Conservation (phyloP, 2,888 invertebrate species). For the Drosophila aldrichi region DNA sequence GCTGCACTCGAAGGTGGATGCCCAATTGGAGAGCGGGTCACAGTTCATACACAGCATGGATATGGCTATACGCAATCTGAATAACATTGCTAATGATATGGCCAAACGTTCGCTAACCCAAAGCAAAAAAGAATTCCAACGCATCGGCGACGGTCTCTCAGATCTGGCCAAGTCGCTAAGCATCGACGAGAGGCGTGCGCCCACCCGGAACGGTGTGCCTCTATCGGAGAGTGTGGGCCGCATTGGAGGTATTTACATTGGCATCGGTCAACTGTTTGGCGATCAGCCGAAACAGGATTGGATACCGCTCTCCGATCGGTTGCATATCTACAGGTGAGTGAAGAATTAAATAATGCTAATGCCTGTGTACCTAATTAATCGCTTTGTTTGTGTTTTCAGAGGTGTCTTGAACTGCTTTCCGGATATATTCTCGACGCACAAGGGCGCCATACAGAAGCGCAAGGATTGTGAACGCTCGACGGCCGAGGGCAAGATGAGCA, state of each 20-base stretch:
- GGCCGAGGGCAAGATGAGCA: conserved; percentile 93
- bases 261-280: conserved; percentile 95
- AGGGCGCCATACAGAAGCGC: conserved; percentile 94
- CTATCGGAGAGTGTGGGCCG: conserved; percentile 93
- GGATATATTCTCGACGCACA: conserved; percentile 95
- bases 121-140: conserved; percentile 92
- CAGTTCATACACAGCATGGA: conserved; percentile 95
- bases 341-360: neutral
- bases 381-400: conserved; percentile 81
- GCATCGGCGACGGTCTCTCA: conserved; percentile 94
- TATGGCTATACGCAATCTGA: conserved; percentile 92
- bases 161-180: conserved; percentile 93
- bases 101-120: conserved; percentile 92
- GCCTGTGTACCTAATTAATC: neutral
- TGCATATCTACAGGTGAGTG: conserved; percentile 92
- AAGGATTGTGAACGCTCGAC: conserved; percentile 94
- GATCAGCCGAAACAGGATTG: conserved; percentile 96
- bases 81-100: conserved; percentile 93
- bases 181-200: conserved; percentile 89
- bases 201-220: conserved; percentile 87
- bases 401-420: conserved; percentile 96
- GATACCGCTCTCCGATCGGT: conserved; percentile 95
- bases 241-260: conserved; percentile 95
- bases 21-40: conserved; percentile 93
- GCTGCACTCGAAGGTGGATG: conserved; percentile 90